These are phyloP conservation scores for Aphodius sticticus DNA, from an alignment of 2,888 invertebrate genomes.

Conservation along the genomic window DNA sequence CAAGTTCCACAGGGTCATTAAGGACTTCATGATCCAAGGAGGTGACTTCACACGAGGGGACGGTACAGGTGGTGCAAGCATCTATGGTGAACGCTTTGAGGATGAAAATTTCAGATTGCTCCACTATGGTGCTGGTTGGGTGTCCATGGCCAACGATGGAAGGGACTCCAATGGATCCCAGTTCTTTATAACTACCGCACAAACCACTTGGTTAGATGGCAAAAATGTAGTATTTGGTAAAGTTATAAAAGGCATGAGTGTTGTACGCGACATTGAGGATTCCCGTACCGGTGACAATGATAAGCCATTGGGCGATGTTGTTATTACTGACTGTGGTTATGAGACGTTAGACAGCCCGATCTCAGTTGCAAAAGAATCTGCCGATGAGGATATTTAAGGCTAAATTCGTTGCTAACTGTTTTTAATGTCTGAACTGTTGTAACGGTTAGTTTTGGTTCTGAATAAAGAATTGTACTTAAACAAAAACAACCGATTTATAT, in stretches of 20 bases:
- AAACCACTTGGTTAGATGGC: slow-evolving; percentile 90
- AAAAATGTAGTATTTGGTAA: slow-evolving; percentile 98
- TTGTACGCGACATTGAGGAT: slow-evolving; percentile 85
- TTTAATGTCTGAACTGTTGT: neutral
- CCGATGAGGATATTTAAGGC: slow-evolving; percentile 61
- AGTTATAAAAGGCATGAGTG: slow-evolving; percentile 83
- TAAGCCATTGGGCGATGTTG: slow-evolving; percentile 81
- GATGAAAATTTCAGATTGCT: slow-evolving; percentile 98
- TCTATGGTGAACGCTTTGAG: slow-evolving; percentile 62
- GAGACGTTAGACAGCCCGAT: slow-evolving; percentile 75
- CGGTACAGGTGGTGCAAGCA: slow-evolving; percentile 85
- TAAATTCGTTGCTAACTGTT: neutral
- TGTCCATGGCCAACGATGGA: slow-evolving; percentile 98
- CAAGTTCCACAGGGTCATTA: slow-evolving; percentile 88
- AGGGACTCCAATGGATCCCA: slow-evolving; percentile 98
- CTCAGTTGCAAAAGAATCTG: slow-evolving; percentile 84
- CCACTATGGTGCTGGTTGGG: slow-evolving; percentile 96
- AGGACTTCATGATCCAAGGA: slow-evolving; percentile 94
- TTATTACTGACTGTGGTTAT: slow-evolving; percentile 81
- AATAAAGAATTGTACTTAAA: too few relatives aligned
- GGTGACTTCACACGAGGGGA: slow-evolving; percentile 96
- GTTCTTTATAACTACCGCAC: slow-evolving; percentile 93
- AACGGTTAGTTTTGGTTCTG: too few relatives aligned
- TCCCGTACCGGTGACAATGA: slow-evolving; percentile 78
- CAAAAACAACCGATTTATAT: too few relatives aligned